Percentiles rank a stretch among this genome's conserved stretches.
Evolutionary conservation across 2,797 vertebrate species (phyloP).

Genomic region (Rhinatrema bivittatum): DNA sequence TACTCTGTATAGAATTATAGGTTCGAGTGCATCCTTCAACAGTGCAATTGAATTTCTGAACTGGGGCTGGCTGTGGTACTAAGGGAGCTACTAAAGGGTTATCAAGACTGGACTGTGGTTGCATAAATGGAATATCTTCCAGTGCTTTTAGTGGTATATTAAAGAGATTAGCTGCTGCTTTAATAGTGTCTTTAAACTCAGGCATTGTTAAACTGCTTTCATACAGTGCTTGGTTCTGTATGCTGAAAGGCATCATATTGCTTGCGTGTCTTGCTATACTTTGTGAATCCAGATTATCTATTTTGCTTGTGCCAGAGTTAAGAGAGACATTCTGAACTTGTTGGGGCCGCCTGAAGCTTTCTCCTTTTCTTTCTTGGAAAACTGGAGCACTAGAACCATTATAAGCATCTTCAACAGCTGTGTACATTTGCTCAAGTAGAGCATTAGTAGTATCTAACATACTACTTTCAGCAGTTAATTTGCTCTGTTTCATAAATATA

Average conservation of each 20-base stretch:
- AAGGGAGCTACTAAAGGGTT: constrained; percentile 37
- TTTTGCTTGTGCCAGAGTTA: constrained; percentile 44
- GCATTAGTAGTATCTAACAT: constrained; percentile 19
- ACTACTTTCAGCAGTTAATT: constrained; percentile 17
- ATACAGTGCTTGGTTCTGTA: constrained; percentile 46
- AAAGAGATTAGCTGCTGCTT: constrained; percentile 45
- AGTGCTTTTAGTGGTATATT: constrained; percentile 57
- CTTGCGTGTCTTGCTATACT: constrained; percentile 50
- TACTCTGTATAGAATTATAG: constrained; percentile 84
- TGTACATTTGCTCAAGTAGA: constrained; percentile 23
- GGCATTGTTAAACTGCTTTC: constrained; percentile 40
- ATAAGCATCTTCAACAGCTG: constrained; percentile 23
- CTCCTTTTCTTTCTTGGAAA: constrained; percentile 51
- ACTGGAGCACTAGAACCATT: constrained; percentile 39
- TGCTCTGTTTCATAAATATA: constrained; percentile 44
- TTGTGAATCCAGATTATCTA: constrained; percentile 43
- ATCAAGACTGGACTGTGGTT: constrained; percentile 35
- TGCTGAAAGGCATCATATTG: constrained; percentile 41
- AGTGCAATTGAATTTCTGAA: constrained; percentile 78
- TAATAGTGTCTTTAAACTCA: constrained; percentile 51
- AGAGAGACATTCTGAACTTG: constrained; percentile 33
- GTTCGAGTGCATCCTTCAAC: constrained; percentile 78
- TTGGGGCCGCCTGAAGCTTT: constrained; percentile 32
- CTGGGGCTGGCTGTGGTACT: constrained; percentile 36
- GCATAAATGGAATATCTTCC: constrained; percentile 47